phyloP scores from a whole-genome alignment of 1,140 invertebrate species.

The Drosophila asahinai region DNA sequence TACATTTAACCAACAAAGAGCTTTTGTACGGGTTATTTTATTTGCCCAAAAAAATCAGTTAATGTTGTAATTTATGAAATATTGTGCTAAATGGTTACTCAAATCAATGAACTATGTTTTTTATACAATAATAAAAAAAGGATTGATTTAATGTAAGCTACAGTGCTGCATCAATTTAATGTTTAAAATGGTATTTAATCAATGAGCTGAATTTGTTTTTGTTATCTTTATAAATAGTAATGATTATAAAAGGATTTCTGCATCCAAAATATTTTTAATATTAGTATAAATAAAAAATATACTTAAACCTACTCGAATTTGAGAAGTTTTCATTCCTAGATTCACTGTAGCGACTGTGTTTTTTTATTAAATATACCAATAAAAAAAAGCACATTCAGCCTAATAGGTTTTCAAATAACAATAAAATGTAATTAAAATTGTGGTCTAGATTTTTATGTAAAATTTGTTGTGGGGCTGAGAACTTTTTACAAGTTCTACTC shows the following conservation, averaged over 20 bases:
- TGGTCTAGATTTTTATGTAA: not conserved
- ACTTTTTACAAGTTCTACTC: not conserved
- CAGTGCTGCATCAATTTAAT: not conserved
- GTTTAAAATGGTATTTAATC: no score
- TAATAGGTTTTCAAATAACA: constrained; percentile 19
- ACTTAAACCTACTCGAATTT: no score
- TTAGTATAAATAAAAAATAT: no score
- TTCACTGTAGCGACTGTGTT: not conserved
- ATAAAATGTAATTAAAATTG: constrained; percentile 16
- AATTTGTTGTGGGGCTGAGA: not conserved
- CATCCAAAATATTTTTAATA: no score
- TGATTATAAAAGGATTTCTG: no score
- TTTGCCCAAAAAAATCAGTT: not conserved
- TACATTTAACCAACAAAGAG: not conserved
- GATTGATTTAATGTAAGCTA: not conserved
- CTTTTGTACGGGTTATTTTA: no score
- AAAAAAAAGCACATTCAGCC: not conserved
- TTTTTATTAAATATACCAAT: not conserved
- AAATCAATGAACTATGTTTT: not conserved
- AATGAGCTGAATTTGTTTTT: no score
- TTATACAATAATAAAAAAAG: no score
- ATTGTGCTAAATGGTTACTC: not conserved
- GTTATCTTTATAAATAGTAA: no score
- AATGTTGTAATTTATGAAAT: not conserved
- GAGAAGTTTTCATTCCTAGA: no score